These are phyloP conservation scores for Andrena trimmerana DNA, from an alignment of 2,888 invertebrate species.

Conservation along the genomic window DNA sequence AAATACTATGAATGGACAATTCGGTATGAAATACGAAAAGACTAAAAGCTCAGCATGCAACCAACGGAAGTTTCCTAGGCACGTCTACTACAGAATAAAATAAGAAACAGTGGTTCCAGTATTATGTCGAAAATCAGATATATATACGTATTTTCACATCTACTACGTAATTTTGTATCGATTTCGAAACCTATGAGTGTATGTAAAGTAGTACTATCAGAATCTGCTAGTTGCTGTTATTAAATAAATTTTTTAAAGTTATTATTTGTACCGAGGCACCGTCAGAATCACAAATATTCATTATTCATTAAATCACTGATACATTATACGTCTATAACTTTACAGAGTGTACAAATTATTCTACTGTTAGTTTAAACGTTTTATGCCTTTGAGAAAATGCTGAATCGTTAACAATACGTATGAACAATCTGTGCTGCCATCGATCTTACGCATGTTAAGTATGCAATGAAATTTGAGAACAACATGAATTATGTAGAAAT, in stretches of 20 bases:
- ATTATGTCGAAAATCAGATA: conserved; percentile 66
- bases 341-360: conserved; percentile 12
- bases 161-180: conserved; percentile 28
- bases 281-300: conserved; percentile 1
- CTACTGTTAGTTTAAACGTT: conserved; percentile 17
- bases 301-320: conserved; percentile 21
- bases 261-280: conserved; percentile 8
- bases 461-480: conserved; percentile 24
- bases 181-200: conserved; percentile 10
- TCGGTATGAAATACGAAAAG: conserved; percentile 22
- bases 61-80: conserved; percentile 41
- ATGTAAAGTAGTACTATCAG: conserved; percentile 7
- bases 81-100: conserved; percentile 58
- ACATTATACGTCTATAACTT: conserved; percentile 5
- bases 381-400: not conserved
- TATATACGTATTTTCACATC: conserved; percentile 57
- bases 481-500: conserved; percentile 31
- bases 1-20: conserved; percentile 9
- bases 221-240: conserved; percentile 8
- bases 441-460: conserved; percentile 23
- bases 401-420: conserved; percentile 8
- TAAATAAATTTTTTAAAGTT: not conserved
- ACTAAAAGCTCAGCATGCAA: conserved; percentile 59
- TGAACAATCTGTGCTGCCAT: conserved; percentile 22
- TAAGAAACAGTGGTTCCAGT: conserved; percentile 56